These are phyloP conservation scores for Sclerodermus sp. DNA, from an alignment of 2,888 invertebrate genomes.

Conservation along the genomic window DNA sequence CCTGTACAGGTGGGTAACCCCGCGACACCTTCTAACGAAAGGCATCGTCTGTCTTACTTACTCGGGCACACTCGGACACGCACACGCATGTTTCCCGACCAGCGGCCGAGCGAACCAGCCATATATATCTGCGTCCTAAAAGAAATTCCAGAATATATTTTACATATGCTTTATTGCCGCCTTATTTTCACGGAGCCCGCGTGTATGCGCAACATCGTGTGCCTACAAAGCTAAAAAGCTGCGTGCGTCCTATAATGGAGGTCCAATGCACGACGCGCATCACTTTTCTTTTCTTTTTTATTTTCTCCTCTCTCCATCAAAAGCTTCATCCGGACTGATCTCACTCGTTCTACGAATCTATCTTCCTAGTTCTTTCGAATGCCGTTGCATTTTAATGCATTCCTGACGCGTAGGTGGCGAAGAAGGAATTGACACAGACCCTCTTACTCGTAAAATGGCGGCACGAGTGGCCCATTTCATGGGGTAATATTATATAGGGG, in stretches of 20 bases:
- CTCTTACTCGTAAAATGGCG: too few species aligned
- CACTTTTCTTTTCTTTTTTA: not conserved
- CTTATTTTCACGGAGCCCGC: conserved; percentile 46
- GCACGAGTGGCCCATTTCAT: too few species aligned
- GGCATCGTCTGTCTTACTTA: conserved; percentile 48
- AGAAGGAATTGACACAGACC: too few species aligned
- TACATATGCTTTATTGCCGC: conserved; percentile 58
- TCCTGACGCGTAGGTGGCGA: too few species aligned
- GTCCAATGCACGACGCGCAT: not conserved
- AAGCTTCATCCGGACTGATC: too few species aligned
- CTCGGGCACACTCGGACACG: conserved; percentile 21
- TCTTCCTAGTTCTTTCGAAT: too few species aligned
- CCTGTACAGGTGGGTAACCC: conserved; percentile 45
- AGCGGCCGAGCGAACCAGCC: conserved; percentile 43
- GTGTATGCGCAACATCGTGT: not conserved
- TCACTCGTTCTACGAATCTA: too few species aligned
- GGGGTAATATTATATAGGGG: too few species aligned
- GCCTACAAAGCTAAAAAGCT: too few species aligned
- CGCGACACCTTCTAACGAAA: conserved; percentile 42
- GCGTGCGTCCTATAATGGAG: too few species aligned
- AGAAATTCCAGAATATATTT: conserved; percentile 59
- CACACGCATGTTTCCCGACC: conserved; percentile 20
- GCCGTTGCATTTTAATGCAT: too few species aligned
- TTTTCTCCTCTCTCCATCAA: not conserved
- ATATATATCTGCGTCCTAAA: conserved; percentile 57